These are phyloP conservation scores for Chiloscyllium punctatum DNA, from an alignment of 2,797 vertebrate genomes.

Conservation along the genomic window DNA sequence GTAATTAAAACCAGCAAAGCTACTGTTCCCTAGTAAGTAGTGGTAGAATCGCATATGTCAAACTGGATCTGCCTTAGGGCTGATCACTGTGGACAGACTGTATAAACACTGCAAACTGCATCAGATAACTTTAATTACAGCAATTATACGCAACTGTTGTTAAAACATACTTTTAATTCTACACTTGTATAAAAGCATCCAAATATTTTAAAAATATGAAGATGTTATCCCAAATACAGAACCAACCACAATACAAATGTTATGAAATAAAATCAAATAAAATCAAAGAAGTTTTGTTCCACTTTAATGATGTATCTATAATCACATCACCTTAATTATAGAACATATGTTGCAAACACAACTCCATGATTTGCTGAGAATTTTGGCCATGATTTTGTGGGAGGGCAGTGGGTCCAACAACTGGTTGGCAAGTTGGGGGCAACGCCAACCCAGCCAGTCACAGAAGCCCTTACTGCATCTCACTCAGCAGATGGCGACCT, in stretches of 20 bases:
- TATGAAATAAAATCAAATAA: not conserved
- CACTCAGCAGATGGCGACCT: not conserved
- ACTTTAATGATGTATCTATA: not conserved
- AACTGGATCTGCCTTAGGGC: not conserved
- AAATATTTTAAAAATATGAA: not conserved
- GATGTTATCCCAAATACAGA: not conserved
- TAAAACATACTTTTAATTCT: not conserved
- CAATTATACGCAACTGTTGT: not conserved
- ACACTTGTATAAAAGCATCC: not conserved
- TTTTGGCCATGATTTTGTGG: not conserved
- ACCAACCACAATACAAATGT: not conserved
- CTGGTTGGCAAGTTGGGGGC: not conserved
- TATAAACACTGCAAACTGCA: not conserved
- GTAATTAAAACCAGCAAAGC: not conserved
- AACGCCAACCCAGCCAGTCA: too few species aligned
- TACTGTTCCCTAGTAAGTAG: not conserved
- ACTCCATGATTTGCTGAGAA: not conserved
- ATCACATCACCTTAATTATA: not conserved
- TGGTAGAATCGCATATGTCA: not conserved
- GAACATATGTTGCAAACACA: not conserved
- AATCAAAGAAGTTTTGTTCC: not conserved
- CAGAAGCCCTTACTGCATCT: too few species aligned
- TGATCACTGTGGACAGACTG: not conserved
- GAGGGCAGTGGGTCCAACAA: not conserved
- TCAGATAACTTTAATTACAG: conserved; percentile 6